phyloP scores from a whole-genome alignment of 2,113 vertebrate species.

The Scatophagus argus region DNA sequence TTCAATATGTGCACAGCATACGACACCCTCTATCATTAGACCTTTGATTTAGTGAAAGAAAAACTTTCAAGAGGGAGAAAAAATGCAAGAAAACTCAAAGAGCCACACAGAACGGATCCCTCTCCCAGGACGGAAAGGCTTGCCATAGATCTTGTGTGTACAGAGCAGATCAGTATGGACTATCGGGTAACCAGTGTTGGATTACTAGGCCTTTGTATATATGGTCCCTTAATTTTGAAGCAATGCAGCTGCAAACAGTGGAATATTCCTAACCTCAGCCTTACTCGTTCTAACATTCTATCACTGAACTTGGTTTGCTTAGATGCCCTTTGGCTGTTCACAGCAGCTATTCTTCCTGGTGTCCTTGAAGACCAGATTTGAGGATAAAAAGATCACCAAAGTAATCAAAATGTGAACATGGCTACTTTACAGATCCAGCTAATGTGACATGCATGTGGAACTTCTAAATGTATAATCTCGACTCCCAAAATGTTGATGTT shows the following conservation, averaged over 20 bases:
- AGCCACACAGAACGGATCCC: neutral
- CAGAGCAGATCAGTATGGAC: neutral
- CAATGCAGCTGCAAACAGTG: neutral
- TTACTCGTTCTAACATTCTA: neutral
- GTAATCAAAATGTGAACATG: neutral
- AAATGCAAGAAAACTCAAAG: neutral
- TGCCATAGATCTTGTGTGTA: too few species aligned
- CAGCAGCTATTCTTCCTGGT: neutral
- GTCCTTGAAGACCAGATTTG: too few species aligned
- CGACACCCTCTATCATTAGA: too few species aligned
- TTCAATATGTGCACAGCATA: neutral
- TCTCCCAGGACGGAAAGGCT: neutral
- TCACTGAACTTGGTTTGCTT: neutral
- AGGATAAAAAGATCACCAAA: too few species aligned
- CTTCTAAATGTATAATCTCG: too few species aligned
- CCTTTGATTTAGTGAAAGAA: too few species aligned
- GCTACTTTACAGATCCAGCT: neutral
- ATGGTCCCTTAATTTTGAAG: neutral
- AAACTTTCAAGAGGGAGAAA: neutral
- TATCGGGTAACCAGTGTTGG: neutral
- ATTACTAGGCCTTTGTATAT: neutral
- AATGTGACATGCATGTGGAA: too few species aligned
- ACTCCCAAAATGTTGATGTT: too few species aligned
- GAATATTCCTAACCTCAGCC: neutral
- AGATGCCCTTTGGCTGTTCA: neutral